phyloP scores from a whole-genome alignment of 1,140 invertebrate species.

The Drosophila punjabiensis region DNA sequence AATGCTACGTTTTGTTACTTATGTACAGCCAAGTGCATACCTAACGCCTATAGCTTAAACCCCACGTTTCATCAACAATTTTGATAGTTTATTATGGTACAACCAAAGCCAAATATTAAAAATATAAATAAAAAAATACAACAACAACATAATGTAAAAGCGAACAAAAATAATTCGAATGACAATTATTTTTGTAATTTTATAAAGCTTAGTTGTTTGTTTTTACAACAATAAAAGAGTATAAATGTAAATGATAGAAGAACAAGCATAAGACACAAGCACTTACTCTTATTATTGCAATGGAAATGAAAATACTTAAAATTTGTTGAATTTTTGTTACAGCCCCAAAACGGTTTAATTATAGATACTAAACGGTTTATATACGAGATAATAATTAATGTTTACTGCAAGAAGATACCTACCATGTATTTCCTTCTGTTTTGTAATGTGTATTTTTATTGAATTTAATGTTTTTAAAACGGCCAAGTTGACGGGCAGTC shows the following conservation, averaged over 20 bases:
- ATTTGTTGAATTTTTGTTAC: constrained; percentile 60
- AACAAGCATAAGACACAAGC: constrained; percentile 29
- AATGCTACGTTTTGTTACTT: constrained; percentile 44
- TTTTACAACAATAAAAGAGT: constrained; percentile 56
- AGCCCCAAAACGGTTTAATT: constrained; percentile 31
- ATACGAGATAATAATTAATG: constrained; percentile 52
- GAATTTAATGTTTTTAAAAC: constrained; percentile 37
- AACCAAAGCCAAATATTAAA: constrained; percentile 74
- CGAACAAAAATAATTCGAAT: constrained; percentile 69
- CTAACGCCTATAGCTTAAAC: constrained; percentile 47
- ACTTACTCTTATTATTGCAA: constrained; percentile 31
- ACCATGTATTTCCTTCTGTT: constrained; percentile 42
- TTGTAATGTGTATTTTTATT: constrained; percentile 61
- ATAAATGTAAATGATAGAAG: constrained; percentile 24
- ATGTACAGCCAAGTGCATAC: constrained; percentile 18
- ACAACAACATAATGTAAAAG: constrained; percentile 24
- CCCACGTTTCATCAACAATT: constrained; percentile 69
- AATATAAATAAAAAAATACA: constrained; percentile 27
- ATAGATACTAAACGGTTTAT: constrained; percentile 46
- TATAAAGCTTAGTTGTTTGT: constrained; percentile 74
- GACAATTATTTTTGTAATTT: constrained; percentile 84
- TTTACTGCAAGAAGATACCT: constrained; percentile 27
- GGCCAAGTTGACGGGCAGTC: constrained; percentile 16
- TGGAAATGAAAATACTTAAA: constrained; percentile 1
- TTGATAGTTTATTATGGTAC: constrained; percentile 74